A percentile compares a stretch with the other conserved stretches of the same genome.
Conservation (phyloP, 2,888 invertebrate species). For the Tholera decimalis region DNA sequence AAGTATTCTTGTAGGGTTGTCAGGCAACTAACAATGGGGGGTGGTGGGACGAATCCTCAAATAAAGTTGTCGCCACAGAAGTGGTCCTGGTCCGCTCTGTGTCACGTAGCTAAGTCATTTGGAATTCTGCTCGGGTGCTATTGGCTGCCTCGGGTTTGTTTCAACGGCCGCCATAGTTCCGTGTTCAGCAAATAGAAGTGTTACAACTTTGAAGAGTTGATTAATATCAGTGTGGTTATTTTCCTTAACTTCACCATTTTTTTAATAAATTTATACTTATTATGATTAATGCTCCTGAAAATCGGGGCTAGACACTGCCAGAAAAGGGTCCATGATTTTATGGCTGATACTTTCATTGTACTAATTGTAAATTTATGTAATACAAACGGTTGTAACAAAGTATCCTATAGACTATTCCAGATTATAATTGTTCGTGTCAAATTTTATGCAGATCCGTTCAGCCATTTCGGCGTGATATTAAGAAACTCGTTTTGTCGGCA, state of each 20-base stretch:
- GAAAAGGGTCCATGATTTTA: too few species aligned
- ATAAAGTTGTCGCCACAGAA: constrained; percentile 47
- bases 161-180: constrained; percentile 72
- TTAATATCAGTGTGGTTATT: constrained; percentile 33
- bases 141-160: constrained; percentile 79
- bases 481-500: too few species aligned
- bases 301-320: neutral
- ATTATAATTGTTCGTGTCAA: too few species aligned
- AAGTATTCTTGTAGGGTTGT: constrained; percentile 45
- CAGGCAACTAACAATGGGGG: constrained; percentile 53
- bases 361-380: too few species aligned
- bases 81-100: constrained; percentile 48
- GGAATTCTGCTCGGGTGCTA: constrained; percentile 79
- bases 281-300: neutral
- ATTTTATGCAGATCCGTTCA: too few species aligned
- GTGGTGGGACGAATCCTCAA: constrained; percentile 39
- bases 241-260: neutral
- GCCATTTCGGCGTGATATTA: too few species aligned
- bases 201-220: constrained; percentile 27
- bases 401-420: too few species aligned
- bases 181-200: constrained; percentile 60
- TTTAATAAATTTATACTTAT: neutral
- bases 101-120: constrained; percentile 83
- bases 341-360: neutral
- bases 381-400: too few species aligned